Conservation (phyloP, 2,888 invertebrate species). For the Troglohyphantes excavatus region DNA sequence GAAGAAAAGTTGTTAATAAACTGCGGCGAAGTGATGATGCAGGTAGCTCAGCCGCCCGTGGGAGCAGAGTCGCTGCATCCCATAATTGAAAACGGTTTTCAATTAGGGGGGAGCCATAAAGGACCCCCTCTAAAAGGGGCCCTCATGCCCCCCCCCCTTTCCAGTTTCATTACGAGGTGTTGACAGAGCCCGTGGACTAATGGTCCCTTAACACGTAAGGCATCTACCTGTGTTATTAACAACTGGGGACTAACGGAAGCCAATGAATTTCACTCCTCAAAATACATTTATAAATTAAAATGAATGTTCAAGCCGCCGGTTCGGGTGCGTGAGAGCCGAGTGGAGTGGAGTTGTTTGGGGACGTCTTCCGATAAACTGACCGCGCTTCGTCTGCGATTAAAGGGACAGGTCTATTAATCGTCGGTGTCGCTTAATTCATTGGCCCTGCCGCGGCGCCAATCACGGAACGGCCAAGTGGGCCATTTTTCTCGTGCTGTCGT, state of each 20-base stretch:
- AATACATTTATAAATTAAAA: constrained; percentile 75
- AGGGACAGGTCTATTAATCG: constrained; percentile 73
- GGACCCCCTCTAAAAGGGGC: constrained; percentile 31
- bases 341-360: not conserved
- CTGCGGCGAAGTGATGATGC: constrained; percentile 7
- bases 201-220: constrained; percentile 75
- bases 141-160: constrained; percentile 4
- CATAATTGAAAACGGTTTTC: constrained; percentile 79
- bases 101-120: constrained; percentile 67
- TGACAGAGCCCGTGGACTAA: constrained; percentile 68
- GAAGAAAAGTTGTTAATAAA: constrained; percentile 64
- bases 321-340: constrained; percentile 23
- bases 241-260: constrained; percentile 65
- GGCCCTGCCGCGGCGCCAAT: constrained; percentile 12
- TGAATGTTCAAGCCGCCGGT: constrained; percentile 31
- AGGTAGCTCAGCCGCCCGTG: too few relatives aligned
- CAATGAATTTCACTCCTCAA: constrained; percentile 69
- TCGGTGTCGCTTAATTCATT: constrained; percentile 67
- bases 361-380: constrained; percentile 66
- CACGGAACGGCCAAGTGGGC: constrained; percentile 35
- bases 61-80: constrained; percentile 38
- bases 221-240: constrained; percentile 61
- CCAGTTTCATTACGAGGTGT: constrained; percentile 67
- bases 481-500: constrained; percentile 48
- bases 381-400: constrained; percentile 62